These are phyloP conservation scores for Dioctria linearis DNA, from an alignment of 2,888 invertebrate species.

Conservation along the genomic window DNA sequence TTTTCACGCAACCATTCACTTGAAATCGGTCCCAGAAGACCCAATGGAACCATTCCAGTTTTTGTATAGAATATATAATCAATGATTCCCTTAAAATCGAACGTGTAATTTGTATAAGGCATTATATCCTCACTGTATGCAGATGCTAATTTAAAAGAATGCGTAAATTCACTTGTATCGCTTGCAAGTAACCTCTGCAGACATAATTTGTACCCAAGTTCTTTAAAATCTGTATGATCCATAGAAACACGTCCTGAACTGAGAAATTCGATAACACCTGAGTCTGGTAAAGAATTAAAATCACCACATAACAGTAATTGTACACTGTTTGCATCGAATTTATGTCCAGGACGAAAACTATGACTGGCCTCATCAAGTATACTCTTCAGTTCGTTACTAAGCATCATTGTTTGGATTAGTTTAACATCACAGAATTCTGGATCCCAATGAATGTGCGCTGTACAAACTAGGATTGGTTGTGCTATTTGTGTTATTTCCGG, in stretches of 20 bases:
- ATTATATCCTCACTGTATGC: slow-evolving; percentile 97
- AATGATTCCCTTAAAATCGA: slow-evolving; percentile 99
- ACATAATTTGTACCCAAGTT: slow-evolving; percentile 91
- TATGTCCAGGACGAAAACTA: slow-evolving; percentile 81
- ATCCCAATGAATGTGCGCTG: slow-evolving; percentile 99
- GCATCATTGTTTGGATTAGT: slow-evolving; percentile 99
- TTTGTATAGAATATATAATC: slow-evolving; percentile 99
- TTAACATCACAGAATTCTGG: slow-evolving; percentile 99
- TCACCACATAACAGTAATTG: slow-evolving; percentile 97
- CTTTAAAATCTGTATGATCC: slow-evolving; percentile 97
- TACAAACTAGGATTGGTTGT: slow-evolving; percentile 94
- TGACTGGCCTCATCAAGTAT: slow-evolving; percentile 90
- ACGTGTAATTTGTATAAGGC: slow-evolving; percentile 99
- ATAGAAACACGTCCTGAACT: slow-evolving; percentile 90
- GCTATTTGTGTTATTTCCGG: slow-evolving; percentile 83
- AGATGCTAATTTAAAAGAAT: slow-evolving; percentile 95
- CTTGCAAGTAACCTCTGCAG: slow-evolving; percentile 91
- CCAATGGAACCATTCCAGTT: slow-evolving; percentile 94
- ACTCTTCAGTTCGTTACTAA: slow-evolving; percentile 92
- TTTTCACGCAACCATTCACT: slow-evolving; percentile 94
- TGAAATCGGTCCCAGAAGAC: slow-evolving; percentile 94
- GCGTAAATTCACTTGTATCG: slow-evolving; percentile 93
- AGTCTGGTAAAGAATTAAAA: slow-evolving; percentile 98
- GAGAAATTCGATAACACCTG: slow-evolving; percentile 97
- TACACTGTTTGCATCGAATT: slow-evolving; percentile 83